A percentile compares a stretch with the other conserved stretches of the same genome.
These are phyloP conservation scores for Oscheius sp. DNA, from an alignment of 2,888 invertebrate species.

Conservation along the genomic window DNA sequence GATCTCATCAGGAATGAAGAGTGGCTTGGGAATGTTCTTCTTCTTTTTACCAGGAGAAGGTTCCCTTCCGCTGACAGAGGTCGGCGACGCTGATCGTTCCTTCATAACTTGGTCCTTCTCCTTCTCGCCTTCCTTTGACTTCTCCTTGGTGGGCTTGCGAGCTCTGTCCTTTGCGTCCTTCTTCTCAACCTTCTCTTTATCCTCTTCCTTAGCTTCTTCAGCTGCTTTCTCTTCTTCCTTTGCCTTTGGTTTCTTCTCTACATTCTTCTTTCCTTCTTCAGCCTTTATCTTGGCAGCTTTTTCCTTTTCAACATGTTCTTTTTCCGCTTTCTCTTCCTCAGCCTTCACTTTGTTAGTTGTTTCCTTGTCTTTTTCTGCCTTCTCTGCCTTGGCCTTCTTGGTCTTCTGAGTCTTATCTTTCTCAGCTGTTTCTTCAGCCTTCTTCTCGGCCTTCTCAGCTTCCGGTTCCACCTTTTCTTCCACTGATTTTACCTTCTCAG, in stretches of 20 bases:
- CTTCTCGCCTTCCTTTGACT: conserved; percentile 30
- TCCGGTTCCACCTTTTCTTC: conserved; percentile 1
- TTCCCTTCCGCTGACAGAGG: conserved; percentile 2
- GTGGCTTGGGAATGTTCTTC: conserved; percentile 60
- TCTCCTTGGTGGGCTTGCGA: not conserved
- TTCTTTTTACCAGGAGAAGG: conserved; percentile 34
- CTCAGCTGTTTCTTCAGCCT: conserved; percentile 15
- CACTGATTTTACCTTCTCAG: not conserved
- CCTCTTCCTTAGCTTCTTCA: conserved; percentile 3
- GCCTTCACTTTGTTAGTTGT: conserved; percentile 23
- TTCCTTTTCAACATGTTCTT: conserved; percentile 29
- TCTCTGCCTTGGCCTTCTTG: conserved; percentile 16
- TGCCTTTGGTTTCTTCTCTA: too few relatives aligned
- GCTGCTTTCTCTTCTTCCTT: not conserved
- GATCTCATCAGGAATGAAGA: conserved; percentile 71
- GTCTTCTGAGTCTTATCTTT: conserved; percentile 28
- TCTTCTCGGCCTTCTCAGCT: conserved; percentile 24
- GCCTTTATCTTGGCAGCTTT: conserved; percentile 33
- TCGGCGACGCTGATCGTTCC: conserved; percentile 36
- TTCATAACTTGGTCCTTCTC: conserved; percentile 16
- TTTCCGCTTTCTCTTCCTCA: conserved; percentile 17
- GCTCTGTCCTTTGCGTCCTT: not conserved
- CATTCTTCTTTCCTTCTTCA: not conserved
- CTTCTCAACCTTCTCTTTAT: conserved; percentile 31
- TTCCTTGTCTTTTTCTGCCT: not conserved